These are phyloP conservation scores for Xestia c-nigrum DNA, from an alignment of 2,888 invertebrate species.

Conservation along the genomic window DNA sequence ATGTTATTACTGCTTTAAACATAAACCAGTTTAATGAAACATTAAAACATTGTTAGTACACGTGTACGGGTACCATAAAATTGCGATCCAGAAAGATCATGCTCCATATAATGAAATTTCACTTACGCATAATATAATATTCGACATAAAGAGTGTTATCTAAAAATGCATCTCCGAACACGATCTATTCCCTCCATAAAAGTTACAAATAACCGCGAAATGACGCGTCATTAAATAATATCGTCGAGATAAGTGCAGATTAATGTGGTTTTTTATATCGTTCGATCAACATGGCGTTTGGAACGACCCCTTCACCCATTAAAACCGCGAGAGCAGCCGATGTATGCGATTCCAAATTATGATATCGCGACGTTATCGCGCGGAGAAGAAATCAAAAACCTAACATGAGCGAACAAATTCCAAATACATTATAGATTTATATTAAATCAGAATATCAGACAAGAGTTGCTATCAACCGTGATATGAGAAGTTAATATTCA, in stretches of 20 bases:
- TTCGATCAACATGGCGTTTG: conserved; percentile 80
- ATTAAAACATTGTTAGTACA: conserved; percentile 38
- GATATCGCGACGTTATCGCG: conserved; percentile 76
- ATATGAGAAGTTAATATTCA: conserved; percentile 35
- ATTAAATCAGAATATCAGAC: conserved; percentile 12
- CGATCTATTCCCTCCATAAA: conserved; percentile 83
- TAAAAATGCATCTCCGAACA: conserved; percentile 80
- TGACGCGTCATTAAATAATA: conserved; percentile 89
- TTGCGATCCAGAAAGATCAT: conserved; percentile 47
- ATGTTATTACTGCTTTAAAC: not conserved
- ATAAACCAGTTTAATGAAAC: conserved; percentile 18
- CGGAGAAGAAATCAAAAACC: conserved; percentile 51
- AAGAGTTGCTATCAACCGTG: not conserved
- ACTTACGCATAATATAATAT: conserved; percentile 77
- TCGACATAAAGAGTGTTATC: conserved; percentile 81
- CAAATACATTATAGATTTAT: conserved; percentile 32
- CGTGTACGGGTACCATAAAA: conserved; percentile 44
- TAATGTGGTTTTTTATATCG: conserved; percentile 88
- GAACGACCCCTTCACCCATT: conserved; percentile 83
- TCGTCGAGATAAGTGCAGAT: conserved; percentile 88
- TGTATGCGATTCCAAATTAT: conserved; percentile 84
- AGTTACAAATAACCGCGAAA: conserved; percentile 89
- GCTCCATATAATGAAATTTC: conserved; percentile 71
- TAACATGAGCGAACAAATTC: conserved; percentile 38
- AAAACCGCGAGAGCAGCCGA: conserved; percentile 78